A percentile compares a stretch with the other conserved stretches of the same genome.
Conservation (phyloP, 2,888 invertebrate genomes). For the Eristalinus sepulchralis region DNA sequence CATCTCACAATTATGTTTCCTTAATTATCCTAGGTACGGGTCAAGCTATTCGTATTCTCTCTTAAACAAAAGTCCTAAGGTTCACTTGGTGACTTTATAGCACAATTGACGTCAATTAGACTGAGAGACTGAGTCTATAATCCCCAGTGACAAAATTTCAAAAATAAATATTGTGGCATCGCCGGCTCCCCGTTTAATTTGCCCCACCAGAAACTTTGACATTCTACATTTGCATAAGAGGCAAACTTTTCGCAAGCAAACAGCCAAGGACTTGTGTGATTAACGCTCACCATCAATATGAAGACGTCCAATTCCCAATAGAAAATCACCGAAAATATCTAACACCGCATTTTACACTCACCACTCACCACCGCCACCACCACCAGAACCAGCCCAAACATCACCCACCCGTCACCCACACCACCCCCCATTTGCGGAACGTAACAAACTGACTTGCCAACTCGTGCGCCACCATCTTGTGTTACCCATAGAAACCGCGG, state of each 20-base stretch:
- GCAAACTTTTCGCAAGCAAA: neutral
- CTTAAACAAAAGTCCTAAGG: no score
- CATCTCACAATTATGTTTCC: no score
- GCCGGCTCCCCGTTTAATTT: neutral
- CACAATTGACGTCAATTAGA: neutral
- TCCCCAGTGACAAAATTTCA: neutral
- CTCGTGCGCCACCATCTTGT: constrained; percentile 28
- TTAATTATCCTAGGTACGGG: no score
- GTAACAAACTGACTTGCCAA: constrained; percentile 28
- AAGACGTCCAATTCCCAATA: neutral
- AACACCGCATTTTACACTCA: neutral
- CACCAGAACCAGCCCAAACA: neutral
- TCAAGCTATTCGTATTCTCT: no score
- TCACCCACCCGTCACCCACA: neutral
- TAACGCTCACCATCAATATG: neutral
- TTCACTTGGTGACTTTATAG: no score
- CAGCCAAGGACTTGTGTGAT: neutral
- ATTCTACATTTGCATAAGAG: neutral
- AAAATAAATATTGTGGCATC: neutral
- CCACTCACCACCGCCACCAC: neutral
- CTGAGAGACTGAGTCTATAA: neutral
- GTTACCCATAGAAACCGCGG: constrained; percentile 37
- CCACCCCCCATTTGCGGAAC: neutral
- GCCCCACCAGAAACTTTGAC: neutral
- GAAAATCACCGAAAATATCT: neutral